Percentiles rank a stretch among this genome's conserved stretches.
These are phyloP conservation scores for Lepilemur ruficaudatus DNA, from an alignment of 2,797 vertebrate species.

Conservation along the genomic window DNA sequence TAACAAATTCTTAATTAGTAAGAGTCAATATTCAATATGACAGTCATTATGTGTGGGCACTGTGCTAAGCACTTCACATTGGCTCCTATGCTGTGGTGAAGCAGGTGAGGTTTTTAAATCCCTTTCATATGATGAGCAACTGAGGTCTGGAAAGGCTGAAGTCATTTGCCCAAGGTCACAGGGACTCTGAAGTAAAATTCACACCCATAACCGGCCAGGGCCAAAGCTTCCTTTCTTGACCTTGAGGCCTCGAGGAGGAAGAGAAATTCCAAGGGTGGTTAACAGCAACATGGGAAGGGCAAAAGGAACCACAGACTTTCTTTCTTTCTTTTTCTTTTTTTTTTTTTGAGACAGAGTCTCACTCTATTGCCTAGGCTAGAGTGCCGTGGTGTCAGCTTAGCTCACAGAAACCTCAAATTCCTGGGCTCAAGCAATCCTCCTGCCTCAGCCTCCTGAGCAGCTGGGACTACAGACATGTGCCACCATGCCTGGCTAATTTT, in stretches of 20 bases:
- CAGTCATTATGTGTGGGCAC: fast-evolving
- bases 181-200: neutral
- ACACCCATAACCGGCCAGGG: neutral
- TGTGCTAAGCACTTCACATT: neutral
- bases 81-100: neutral
- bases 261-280: neutral
- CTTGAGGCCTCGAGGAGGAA: neutral
- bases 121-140: neutral
- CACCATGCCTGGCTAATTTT: no score
- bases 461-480: no score
- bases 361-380: no score
- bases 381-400: no score
- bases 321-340: no score
- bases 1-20: slow-evolving; percentile 30
- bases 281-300: neutral
- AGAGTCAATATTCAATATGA: neutral
- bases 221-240: neutral
- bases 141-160: neutral
- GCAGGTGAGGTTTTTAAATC: neutral
- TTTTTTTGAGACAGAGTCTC: no score
- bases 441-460: no score
- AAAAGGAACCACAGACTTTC: neutral
- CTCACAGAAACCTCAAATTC: no score
- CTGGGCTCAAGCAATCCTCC: no score
- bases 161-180: neutral